phyloP scores from a whole-genome alignment of 2,113 vertebrate genomes.

The Leptobrachium ailaonicum region DNA sequence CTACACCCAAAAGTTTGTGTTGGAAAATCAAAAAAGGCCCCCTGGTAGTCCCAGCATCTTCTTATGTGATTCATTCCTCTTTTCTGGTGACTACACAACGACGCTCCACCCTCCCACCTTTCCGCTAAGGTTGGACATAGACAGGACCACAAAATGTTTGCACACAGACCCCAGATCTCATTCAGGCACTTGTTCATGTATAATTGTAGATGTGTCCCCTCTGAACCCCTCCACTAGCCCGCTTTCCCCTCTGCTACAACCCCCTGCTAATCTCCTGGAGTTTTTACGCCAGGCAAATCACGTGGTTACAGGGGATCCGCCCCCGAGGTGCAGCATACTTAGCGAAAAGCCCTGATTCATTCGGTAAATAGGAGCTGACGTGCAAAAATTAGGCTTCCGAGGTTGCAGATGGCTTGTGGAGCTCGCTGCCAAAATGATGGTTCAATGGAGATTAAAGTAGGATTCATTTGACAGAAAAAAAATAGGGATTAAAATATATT shows the following conservation, averaged over 20 bases:
- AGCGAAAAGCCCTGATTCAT: background rate
- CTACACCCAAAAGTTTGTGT: background rate
- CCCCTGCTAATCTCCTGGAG: background rate
- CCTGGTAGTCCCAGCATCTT: no score
- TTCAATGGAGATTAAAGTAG: background rate
- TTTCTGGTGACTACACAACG: no score
- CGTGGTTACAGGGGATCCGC: background rate
- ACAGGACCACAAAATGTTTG: constrained; percentile 19
- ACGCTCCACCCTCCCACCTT: background rate
- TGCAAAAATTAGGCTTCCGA: background rate
- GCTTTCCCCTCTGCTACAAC: background rate
- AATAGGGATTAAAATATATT: constrained; percentile 48
- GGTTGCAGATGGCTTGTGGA: background rate
- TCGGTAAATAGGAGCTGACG: background rate
- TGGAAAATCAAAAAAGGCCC: no score
- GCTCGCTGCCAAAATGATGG: background rate
- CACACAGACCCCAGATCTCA: constrained; percentile 11
- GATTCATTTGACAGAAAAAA: constrained; percentile 58
- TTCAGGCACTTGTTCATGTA: constrained; percentile 31
- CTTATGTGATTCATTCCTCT: no score
- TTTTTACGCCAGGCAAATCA: background rate
- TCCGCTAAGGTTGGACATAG: constrained; percentile 12
- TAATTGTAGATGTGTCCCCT: constrained; percentile 16
- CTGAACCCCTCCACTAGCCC: background rate
- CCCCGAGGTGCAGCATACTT: constrained; percentile 18